phyloP scores from a whole-genome alignment of 2,797 vertebrate species.

The Sparus aurata region DNA sequence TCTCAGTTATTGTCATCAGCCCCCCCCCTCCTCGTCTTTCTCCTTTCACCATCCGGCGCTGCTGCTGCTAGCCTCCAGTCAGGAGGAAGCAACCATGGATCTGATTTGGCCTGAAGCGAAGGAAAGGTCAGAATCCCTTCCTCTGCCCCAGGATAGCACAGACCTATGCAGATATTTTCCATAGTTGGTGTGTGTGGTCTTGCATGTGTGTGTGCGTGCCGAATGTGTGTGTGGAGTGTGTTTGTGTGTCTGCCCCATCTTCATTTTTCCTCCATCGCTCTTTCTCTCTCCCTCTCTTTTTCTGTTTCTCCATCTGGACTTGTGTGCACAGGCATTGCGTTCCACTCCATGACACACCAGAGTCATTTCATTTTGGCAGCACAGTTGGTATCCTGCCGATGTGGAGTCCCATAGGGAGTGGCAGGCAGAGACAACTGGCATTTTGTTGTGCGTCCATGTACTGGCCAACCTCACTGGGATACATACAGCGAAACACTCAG shows the following conservation, averaged over 20 bases:
- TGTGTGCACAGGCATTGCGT: slow-evolving; percentile 66
- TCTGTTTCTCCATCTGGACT: slow-evolving; percentile 79
- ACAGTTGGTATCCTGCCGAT: slow-evolving; percentile 71
- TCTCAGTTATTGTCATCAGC: slow-evolving; percentile 63
- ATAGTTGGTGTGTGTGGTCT: slow-evolving; percentile 50
- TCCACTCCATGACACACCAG: slow-evolving; percentile 79
- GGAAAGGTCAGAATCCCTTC: slow-evolving; percentile 84
- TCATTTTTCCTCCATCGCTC: slow-evolving; percentile 47
- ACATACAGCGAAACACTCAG: slow-evolving; percentile 2
- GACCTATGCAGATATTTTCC: slow-evolving; percentile 80
- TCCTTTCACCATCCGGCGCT: slow-evolving; percentile 58
- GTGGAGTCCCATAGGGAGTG: slow-evolving; percentile 73
- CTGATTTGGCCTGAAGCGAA: slow-evolving; percentile 74
- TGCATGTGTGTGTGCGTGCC: slow-evolving; percentile 29
- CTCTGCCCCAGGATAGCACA: slow-evolving; percentile 76
- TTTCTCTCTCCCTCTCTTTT: slow-evolving; percentile 41
- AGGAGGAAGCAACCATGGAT: slow-evolving; percentile 72
- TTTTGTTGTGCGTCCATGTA: slow-evolving; percentile 53
- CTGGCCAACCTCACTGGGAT: slow-evolving; percentile 30
- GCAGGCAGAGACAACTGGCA: slow-evolving; percentile 63
- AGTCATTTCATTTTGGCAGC: slow-evolving; percentile 78
- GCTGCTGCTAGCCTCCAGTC: slow-evolving; percentile 68
- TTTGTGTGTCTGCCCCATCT: slow-evolving; percentile 60
- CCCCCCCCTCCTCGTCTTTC: slow-evolving; percentile 25
- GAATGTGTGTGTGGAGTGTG: slow-evolving; percentile 58